phyloP scores from a whole-genome alignment of 2,888 invertebrate genomes.

The Romanomermis culicivorax region DNA sequence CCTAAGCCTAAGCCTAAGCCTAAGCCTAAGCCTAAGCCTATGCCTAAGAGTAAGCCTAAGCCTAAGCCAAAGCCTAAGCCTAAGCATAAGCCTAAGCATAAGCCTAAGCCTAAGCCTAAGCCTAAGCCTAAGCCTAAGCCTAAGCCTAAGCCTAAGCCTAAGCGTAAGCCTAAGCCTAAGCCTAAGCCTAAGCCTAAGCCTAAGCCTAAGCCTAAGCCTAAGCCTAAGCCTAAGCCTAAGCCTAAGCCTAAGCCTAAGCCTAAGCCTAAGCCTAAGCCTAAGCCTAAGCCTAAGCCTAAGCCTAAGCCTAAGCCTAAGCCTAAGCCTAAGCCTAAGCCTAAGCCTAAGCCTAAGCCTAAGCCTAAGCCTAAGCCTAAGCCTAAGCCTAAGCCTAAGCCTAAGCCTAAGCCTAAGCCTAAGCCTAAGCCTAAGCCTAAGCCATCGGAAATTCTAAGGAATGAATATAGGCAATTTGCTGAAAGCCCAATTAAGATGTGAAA shows the following conservation, averaged over 20 bases:
- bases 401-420: neutral
- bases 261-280: slow-evolving; percentile 7
- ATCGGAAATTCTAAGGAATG: too few species aligned
- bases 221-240: slow-evolving; percentile 6
- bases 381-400: slow-evolving; percentile 1
- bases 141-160: slow-evolving; percentile 6
- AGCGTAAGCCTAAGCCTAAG: neutral
- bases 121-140: neutral
- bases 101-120: neutral
- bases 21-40: neutral
- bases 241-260: slow-evolving; percentile 7
- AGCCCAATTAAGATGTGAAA: too few species aligned
- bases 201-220: neutral
- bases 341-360: neutral
- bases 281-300: slow-evolving; percentile 6
- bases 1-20: too few species aligned
- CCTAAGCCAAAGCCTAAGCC: too few species aligned
- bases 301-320: slow-evolving; percentile 3
- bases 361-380: slow-evolving; percentile 3
- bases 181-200: neutral
- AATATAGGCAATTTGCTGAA: too few species aligned
- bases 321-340: neutral
- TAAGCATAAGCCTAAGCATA: too few species aligned
- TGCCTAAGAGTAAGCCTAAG: too few species aligned
- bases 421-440: neutral